These are phyloP conservation scores for Vidua macroura DNA, from an alignment of 2,113 vertebrate genomes.

Conservation along the genomic window DNA sequence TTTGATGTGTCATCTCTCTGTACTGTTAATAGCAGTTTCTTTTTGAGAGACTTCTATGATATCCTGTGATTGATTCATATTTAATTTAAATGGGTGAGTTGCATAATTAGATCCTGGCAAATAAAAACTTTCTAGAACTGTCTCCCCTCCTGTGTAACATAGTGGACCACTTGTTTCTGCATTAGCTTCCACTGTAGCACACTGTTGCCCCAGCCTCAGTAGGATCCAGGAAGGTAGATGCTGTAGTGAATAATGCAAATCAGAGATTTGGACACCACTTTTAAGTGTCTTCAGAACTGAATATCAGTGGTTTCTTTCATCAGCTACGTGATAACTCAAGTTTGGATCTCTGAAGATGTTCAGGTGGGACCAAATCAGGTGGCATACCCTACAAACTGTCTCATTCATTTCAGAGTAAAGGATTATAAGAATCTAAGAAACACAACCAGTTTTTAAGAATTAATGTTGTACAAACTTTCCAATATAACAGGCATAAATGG, in stretches of 20 bases:
- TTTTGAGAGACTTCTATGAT: background rate
- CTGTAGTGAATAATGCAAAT: background rate
- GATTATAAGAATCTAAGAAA: background rate
- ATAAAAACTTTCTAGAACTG: background rate
- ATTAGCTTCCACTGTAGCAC: background rate
- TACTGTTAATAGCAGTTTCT: background rate
- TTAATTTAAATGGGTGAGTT: background rate
- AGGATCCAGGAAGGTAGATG: background rate
- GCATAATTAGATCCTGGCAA: slow-evolving; percentile 4
- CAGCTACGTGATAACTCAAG: background rate
- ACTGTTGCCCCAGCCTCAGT: background rate
- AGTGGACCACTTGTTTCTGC: background rate
- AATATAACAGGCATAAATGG: background rate
- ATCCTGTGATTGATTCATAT: background rate
- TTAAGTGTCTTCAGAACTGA: background rate
- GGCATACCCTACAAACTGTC: background rate
- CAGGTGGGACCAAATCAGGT: background rate
- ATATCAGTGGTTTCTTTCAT: background rate
- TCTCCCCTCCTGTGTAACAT: background rate
- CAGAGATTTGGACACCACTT: background rate
- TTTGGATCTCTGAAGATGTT: background rate
- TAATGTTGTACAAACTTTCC: background rate
- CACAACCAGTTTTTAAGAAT: background rate
- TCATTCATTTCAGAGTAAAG: background rate
- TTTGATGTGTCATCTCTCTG: background rate